These are phyloP conservation scores for Eurypyga helias DNA, from an alignment of 2,113 vertebrate genomes.

Conservation along the genomic window DNA sequence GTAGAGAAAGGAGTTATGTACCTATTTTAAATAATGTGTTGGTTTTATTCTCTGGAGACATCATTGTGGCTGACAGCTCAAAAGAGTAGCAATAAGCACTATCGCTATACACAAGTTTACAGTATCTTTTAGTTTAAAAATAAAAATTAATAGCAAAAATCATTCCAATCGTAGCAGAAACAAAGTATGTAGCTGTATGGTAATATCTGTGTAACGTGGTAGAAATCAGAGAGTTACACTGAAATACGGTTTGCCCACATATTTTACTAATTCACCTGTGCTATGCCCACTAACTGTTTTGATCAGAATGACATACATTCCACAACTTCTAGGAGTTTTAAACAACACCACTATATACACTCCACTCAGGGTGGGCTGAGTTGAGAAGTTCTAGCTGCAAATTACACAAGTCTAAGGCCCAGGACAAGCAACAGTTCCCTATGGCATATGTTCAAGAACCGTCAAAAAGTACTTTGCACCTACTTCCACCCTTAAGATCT, in stretches of 20 bases:
- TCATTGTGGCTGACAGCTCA: background rate
- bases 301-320: background rate
- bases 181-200: background rate
- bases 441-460: background rate
- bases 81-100: background rate
- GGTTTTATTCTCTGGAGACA: background rate
- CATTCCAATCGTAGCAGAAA: background rate
- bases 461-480: background rate
- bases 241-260: background rate
- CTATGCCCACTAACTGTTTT: background rate
- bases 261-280: background rate
- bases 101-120: background rate
- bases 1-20: background rate
- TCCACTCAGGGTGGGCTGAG: background rate
- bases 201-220: accelerated
- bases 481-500: background rate
- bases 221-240: background rate
- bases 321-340: background rate
- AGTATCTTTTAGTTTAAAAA: background rate
- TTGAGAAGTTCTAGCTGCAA: background rate
- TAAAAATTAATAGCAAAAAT: background rate
- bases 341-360: background rate
- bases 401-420: background rate
- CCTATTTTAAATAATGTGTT: background rate
- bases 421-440: background rate